Evolutionary conservation across 1,140 invertebrate species (phyloP).

Genomic region (Cotesia chilonis): DNA sequence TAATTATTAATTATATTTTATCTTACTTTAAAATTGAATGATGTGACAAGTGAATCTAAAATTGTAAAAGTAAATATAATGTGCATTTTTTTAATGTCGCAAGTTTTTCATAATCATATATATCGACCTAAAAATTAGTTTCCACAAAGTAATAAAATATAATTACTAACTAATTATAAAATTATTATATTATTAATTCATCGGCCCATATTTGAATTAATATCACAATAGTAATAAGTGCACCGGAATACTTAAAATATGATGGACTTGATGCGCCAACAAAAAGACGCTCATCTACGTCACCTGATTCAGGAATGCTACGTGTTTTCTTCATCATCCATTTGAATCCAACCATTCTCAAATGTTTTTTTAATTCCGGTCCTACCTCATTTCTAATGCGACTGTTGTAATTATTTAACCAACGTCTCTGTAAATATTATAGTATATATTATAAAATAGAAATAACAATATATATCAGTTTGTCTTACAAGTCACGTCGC

Average conservation of each 20-base stretch:
- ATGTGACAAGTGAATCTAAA: too few species aligned
- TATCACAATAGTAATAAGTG: slow-evolving; percentile 36
- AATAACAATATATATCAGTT: slow-evolving; percentile 7
- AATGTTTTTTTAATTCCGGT: slow-evolving; percentile 73
- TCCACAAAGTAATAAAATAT: not conserved
- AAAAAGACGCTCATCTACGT: slow-evolving; percentile 44
- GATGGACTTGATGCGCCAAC: slow-evolving; percentile 39
- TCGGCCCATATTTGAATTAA: slow-evolving; percentile 36
- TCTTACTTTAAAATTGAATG: too few species aligned
- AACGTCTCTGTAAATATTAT: slow-evolving; percentile 69
- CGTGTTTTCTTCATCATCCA: slow-evolving; percentile 85
- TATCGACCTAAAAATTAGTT: too few species aligned
- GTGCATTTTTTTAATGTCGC: too few species aligned
- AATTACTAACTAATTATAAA: not conserved
- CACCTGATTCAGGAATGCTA: slow-evolving; percentile 68
- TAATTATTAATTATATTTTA: too few species aligned
- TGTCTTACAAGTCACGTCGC: too few species aligned
- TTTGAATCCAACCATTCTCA: slow-evolving; percentile 74
- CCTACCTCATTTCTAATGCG: slow-evolving; percentile 76
- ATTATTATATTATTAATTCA: slow-evolving; percentile 9
- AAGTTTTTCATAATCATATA: too few species aligned
- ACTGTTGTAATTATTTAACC: slow-evolving; percentile 82
- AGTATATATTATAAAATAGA: slow-evolving; percentile 8
- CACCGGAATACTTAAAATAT: slow-evolving; percentile 23
- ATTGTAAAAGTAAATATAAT: too few species aligned